phyloP scores from a whole-genome alignment of 1,140 invertebrate genomes.

The Coboldia fuscipes region DNA sequence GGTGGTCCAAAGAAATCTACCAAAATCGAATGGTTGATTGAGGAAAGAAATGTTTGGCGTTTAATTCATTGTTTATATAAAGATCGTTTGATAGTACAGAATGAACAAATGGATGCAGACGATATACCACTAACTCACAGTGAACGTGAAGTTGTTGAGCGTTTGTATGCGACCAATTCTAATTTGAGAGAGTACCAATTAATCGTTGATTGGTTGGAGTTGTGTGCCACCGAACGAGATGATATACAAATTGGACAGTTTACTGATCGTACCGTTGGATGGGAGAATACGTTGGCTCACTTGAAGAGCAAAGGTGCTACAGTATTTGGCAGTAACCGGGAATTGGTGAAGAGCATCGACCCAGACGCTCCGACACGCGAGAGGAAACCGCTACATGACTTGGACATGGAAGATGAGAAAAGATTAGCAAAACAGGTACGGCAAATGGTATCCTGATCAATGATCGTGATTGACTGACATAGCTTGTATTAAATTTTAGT shows the following conservation, averaged over 20 bases:
- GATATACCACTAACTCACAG: conserved; percentile 25
- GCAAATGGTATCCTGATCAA: no score
- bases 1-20: no score
- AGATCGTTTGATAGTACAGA: conserved; percentile 38
- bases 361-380: conserved; percentile 80
- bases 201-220: conserved; percentile 84
- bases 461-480: no score
- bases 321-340: conserved; percentile 28
- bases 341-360: conserved; percentile 57
- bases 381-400: conserved; percentile 57
- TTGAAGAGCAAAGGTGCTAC: conserved; percentile 27
- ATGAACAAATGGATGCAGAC: conserved; percentile 24
- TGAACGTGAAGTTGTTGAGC: conserved; percentile 37
- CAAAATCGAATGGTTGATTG: conserved; percentile 33
- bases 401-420: conserved; percentile 75
- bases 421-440: conserved; percentile 31
- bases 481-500: conserved; percentile 8
- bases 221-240: conserved; percentile 49
- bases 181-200: conserved; percentile 57
- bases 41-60: conserved; percentile 74
- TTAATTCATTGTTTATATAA: conserved; percentile 57
- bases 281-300: conserved; percentile 81
- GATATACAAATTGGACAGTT: conserved; percentile 43
- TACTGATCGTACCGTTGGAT: conserved; percentile 53
- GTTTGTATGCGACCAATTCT: conserved; percentile 32